A percentile compares a stretch with the other conserved stretches of the same genome.
These are phyloP conservation scores for Graphium colonna DNA, from an alignment of 2,888 invertebrate genomes.

Conservation along the genomic window DNA sequence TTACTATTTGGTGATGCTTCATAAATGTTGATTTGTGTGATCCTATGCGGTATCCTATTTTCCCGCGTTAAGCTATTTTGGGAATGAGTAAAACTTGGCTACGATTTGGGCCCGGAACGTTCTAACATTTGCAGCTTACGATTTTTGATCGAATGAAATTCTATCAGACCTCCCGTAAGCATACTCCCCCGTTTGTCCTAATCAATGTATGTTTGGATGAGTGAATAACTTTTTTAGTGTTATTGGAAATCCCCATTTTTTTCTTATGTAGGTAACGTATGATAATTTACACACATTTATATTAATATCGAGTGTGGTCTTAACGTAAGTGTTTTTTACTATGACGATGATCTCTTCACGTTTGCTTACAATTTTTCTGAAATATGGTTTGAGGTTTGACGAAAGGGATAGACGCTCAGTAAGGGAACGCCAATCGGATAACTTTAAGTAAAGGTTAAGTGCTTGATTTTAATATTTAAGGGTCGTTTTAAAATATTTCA, in stretches of 20 bases:
- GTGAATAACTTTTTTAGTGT: slow-evolving; percentile 50
- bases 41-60: background rate
- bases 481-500: slow-evolving; percentile 55
- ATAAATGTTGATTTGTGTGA: slow-evolving; percentile 41
- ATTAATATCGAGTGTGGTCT: slow-evolving; percentile 64
- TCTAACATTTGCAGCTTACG: background rate
- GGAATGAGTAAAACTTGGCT: slow-evolving; percentile 1
- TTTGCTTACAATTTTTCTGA: slow-evolving; percentile 76
- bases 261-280: slow-evolving; percentile 48
- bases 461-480: slow-evolving; percentile 63
- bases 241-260: slow-evolving; percentile 44
- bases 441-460: slow-evolving; percentile 64
- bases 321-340: slow-evolving; percentile 52
- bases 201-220: slow-evolving; percentile 58
- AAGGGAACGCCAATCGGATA: slow-evolving; percentile 66
- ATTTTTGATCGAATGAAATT: slow-evolving; percentile 2
- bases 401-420: slow-evolving; percentile 22
- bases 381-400: slow-evolving; percentile 51
- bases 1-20: slow-evolving; percentile 61
- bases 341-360: slow-evolving; percentile 59
- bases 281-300: slow-evolving; percentile 47
- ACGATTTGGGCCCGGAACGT: too few relatives aligned
- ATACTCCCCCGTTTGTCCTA: slow-evolving; percentile 40
- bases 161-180: slow-evolving; percentile 20
- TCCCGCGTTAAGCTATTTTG: background rate